Evolutionary conservation across 2,888 invertebrate species (phyloP).

Genomic region (Troides helena): DNA sequence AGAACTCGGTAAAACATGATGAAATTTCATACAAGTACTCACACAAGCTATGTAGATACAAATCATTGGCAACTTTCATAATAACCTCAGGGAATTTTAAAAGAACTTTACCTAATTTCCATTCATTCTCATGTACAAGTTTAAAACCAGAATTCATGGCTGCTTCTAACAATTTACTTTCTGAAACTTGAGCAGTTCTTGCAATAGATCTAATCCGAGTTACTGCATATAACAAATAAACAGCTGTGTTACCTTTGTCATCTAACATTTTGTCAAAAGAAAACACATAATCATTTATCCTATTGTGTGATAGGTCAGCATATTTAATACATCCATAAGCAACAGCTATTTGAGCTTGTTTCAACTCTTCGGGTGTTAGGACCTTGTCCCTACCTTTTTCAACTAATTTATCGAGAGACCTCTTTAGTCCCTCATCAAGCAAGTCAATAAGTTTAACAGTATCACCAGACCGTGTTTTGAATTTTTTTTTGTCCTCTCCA

Average conservation of each 20-base stretch:
- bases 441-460: constrained; percentile 93
- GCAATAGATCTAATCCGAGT: constrained; percentile 96
- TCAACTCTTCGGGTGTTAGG: constrained; percentile 89
- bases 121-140: constrained; percentile 94
- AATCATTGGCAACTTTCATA: constrained; percentile 88
- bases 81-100: constrained; percentile 93
- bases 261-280: constrained; percentile 99
- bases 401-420: constrained; percentile 89
- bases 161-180: constrained; percentile 82
- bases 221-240: constrained; percentile 96
- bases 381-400: constrained; percentile 94
- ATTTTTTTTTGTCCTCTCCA: constrained; percentile 99
- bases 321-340: constrained; percentile 99
- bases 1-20: constrained; percentile 97
- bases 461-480: constrained; percentile 98
- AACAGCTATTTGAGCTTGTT: constrained; percentile 91
- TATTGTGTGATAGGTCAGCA: constrained; percentile 96
- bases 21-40: constrained; percentile 97
- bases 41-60: constrained; percentile 92
- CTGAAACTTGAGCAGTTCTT: constrained; percentile 85
- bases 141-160: constrained; percentile 81
- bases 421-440: constrained; percentile 93
- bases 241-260: constrained; percentile 99
- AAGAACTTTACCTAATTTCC: constrained; percentile 94
- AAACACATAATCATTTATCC: constrained; percentile 96